phyloP scores from a whole-genome alignment of 2,797 vertebrate genomes.

The Ctenopoma kingsleyae region DNA sequence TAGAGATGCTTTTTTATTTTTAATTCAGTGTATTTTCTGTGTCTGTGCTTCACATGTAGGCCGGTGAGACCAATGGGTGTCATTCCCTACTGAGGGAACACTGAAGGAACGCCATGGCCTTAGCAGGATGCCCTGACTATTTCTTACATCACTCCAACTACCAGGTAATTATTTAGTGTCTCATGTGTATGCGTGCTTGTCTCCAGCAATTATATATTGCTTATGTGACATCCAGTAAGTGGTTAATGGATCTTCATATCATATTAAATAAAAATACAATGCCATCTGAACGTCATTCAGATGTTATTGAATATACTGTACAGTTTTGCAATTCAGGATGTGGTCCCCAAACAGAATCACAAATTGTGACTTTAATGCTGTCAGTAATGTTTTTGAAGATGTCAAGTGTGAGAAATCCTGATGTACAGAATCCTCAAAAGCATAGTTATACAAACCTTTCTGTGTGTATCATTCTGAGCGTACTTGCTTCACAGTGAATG shows the following conservation, averaged over 20 bases:
- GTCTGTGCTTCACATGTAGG: conserved; percentile 44
- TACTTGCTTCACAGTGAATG: conserved; percentile 31
- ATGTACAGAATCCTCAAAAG: not conserved
- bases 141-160: conserved; percentile 91
- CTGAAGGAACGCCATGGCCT: conserved; percentile 86
- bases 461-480: conserved; percentile 19
- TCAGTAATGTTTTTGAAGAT: too few relatives aligned
- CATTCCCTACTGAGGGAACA: conserved; percentile 51
- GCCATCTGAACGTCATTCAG: too few relatives aligned
- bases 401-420: too few relatives aligned
- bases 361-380: too few relatives aligned
- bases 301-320: too few relatives aligned
- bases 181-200: not conserved
- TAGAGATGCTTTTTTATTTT: not conserved
- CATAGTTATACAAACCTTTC: conserved; percentile 1
- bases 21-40: conserved; percentile 15
- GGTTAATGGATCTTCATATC: too few relatives aligned
- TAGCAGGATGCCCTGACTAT: conserved; percentile 94
- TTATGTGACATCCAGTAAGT: too few relatives aligned
- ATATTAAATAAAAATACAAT: too few relatives aligned
- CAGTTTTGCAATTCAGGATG: too few relatives aligned
- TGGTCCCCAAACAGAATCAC: too few relatives aligned
- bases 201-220: too few relatives aligned
- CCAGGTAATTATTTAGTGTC: conserved; percentile 83
- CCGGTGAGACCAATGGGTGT: conserved; percentile 55